Percentiles rank a stretch among this genome's conserved stretches.
These are phyloP conservation scores for Eolophus roseicapilla DNA, from an alignment of 2,113 vertebrate species.

Conservation along the genomic window DNA sequence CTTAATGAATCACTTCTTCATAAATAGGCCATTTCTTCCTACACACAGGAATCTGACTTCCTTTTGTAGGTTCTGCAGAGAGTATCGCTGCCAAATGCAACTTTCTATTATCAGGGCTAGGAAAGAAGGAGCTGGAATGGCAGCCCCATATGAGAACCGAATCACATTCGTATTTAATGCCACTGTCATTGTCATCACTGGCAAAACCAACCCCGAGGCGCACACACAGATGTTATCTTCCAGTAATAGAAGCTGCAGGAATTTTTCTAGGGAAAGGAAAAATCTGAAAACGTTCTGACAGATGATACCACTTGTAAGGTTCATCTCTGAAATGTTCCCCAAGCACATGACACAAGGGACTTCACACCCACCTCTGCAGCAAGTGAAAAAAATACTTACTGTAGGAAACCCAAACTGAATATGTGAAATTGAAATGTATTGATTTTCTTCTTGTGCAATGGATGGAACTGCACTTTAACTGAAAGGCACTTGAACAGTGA, in stretches of 20 bases:
- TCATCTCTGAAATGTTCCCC: not conserved
- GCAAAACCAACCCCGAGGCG: not conserved
- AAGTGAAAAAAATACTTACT: not conserved
- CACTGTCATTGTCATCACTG: not conserved
- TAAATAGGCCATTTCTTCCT: not conserved
- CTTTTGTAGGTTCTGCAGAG: not conserved
- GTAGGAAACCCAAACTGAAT: not conserved
- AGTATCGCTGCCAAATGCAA: not conserved
- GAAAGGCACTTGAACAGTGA: not conserved
- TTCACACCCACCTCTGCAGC: not conserved
- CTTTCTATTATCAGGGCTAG: not conserved
- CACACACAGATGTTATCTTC: not conserved
- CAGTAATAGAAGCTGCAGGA: not conserved
- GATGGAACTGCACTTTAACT: not conserved
- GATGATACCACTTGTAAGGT: not conserved
- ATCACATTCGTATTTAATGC: not conserved
- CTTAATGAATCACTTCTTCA: not conserved
- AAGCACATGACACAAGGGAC: not conserved
- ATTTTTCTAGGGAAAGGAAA: not conserved
- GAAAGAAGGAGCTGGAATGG: not conserved
- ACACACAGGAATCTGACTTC: not conserved
- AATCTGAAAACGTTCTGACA: not conserved
- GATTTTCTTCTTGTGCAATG: constrained; percentile 5
- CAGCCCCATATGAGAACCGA: not conserved
- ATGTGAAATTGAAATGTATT: not conserved